Base-by-base conservation (phyloP, 2,113 vertebrate species). In the Alouatta palliata region DNA sequence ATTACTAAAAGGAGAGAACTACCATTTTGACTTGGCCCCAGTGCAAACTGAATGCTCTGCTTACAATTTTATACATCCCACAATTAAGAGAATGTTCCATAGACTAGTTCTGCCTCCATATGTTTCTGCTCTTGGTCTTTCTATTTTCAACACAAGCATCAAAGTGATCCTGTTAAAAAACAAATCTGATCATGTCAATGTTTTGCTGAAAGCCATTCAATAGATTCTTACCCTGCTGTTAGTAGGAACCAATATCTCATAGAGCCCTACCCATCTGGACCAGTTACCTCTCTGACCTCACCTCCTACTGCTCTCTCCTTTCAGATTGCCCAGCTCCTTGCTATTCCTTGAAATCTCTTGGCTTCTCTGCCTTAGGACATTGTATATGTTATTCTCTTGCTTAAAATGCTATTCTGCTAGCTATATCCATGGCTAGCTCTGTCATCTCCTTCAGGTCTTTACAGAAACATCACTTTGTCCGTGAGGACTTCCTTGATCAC, bases 121-220 rank as follows among this genome's bases (percentile, higher is more conserved):
- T 40, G 20, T 37, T 73, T 83, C 75, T 96, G 12, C 20, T 87
- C 77, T 92, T 91, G n/a, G 73, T n/a, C 20, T 32, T 96, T 83
- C 61, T 86, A 8, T 95, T 91, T 92, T 27, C 52, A 88, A 45
- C 32, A 71, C 17, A 58, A 58, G 47, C 37, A 52, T 87, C 45
- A 96, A 90, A 70, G 20, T 84, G 61, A 90, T 70, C 32, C 35
- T 90, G 8, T 75, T 93, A 83, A 86, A 90, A 97, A 91, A 11
- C 10, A 95, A 82, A 4, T 66, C 21, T n/a, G 25, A 61, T 70
- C 27, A 27, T 21, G 16, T 37, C 47, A 90, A 19, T 54, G 19
- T 16, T 70, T 54, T 92, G 37, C 56, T 95, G 58, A 77, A 40
- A 87, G 73, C 70, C 58, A 88, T 16, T 43, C 19, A 81, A 16